Evolutionary conservation across 2,797 vertebrate species (phyloP).

Genomic region (Sitta carolinensis): DNA sequence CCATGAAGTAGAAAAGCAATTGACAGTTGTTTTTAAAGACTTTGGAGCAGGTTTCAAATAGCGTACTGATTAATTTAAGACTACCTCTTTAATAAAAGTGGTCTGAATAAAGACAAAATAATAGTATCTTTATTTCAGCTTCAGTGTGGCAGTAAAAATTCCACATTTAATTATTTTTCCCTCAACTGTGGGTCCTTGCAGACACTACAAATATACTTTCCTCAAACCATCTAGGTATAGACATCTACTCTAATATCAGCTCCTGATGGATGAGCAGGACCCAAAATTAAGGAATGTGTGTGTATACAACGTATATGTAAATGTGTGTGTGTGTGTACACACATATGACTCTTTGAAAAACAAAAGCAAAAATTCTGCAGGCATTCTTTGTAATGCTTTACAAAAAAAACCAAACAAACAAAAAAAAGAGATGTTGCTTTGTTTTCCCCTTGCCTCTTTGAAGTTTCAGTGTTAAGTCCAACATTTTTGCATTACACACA

Average conservation of each 20-base stretch:
- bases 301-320: rapidly evolving
- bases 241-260: not conserved
- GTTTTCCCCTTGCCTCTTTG: not conserved
- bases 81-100: not conserved
- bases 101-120: not conserved
- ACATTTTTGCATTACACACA: not conserved
- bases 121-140: not conserved
- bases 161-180: not conserved
- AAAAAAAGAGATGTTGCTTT: not conserved
- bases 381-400: not conserved
- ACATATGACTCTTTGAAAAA: not conserved
- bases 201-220: not conserved
- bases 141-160: not conserved
- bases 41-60: not conserved
- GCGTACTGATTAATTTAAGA: not conserved
- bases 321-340: not conserved
- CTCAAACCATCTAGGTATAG: not conserved
- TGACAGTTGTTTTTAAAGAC: not conserved
- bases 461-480: not conserved
- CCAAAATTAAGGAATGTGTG: not conserved
- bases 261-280: not conserved
- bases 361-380: not conserved
- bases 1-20: not conserved
- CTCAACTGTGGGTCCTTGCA: not conserved
- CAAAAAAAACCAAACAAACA: not conserved